A percentile compares a stretch with the other conserved stretches of the same genome.
Evolutionary conservation across 2,113 vertebrate species (phyloP).

Genomic region (Cyanoramphus novaezelandiae): DNA sequence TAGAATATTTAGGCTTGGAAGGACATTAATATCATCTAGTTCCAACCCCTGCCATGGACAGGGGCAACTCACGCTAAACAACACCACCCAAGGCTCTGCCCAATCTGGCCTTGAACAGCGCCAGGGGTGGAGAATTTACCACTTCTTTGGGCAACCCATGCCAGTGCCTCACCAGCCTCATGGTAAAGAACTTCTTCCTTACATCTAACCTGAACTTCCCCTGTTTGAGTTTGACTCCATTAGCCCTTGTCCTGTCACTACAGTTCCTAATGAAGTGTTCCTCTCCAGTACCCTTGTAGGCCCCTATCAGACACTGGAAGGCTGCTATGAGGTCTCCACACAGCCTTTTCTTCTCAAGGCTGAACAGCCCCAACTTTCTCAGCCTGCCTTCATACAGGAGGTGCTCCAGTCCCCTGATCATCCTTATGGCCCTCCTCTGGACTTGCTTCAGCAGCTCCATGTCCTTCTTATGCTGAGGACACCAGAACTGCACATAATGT

Average conservation of each 20-base stretch:
- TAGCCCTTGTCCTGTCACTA: background rate
- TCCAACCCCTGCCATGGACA: background rate
- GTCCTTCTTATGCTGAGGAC: background rate
- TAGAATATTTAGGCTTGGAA: background rate
- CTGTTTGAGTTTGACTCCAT: background rate
- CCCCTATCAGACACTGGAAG: background rate
- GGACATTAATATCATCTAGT: background rate
- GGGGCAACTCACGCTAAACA: background rate
- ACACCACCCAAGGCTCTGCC: background rate
- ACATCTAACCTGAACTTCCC: background rate
- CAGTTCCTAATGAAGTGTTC: background rate
- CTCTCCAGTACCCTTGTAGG: background rate
- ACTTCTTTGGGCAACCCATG: background rate
- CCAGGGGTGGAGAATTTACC: background rate
- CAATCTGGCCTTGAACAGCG: background rate
- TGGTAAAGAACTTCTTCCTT: background rate
- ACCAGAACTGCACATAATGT: background rate
- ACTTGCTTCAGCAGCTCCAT: background rate
- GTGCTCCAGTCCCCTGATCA: background rate
- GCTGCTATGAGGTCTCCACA: background rate
- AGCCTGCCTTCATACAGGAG: background rate
- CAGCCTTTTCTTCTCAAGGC: background rate
- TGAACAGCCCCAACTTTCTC: background rate
- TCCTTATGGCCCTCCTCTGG: background rate
- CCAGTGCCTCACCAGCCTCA: background rate